These are phyloP conservation scores for Lasioglossum morio DNA, from an alignment of 2,888 invertebrate genomes.

Conservation along the genomic window DNA sequence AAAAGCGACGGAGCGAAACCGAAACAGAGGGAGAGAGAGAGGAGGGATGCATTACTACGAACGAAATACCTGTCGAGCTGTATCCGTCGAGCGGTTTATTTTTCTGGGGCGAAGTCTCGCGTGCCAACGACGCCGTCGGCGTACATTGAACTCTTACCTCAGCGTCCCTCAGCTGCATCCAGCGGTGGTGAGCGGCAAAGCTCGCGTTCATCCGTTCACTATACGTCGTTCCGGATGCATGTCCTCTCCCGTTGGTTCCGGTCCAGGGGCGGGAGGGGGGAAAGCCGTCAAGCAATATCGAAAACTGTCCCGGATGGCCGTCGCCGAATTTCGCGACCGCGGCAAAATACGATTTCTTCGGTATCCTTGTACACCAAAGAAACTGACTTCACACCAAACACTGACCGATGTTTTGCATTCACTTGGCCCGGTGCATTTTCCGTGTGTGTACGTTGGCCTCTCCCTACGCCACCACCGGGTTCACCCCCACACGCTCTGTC, in stretches of 20 bases:
- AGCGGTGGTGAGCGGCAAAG: constrained; percentile 54
- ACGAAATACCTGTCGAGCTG: constrained; percentile 11
- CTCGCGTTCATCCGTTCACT: constrained; percentile 62
- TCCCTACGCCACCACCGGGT: not conserved
- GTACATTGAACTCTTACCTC: constrained; percentile 73
- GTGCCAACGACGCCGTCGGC: constrained; percentile 51
- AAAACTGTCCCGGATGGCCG: not conserved
- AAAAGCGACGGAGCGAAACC: not conserved
- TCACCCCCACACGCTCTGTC: not conserved
- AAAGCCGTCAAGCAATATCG: not conserved
- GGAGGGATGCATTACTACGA: not conserved
- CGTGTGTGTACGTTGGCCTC: constrained; percentile 24
- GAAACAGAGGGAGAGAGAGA: not conserved
- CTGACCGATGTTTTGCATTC: constrained; percentile 35
- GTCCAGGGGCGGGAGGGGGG: not conserved
- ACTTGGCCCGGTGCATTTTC: constrained; percentile 23
- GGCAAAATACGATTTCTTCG: not conserved
- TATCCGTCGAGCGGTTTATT: constrained; percentile 31
- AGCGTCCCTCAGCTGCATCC: constrained; percentile 67
- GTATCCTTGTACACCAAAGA: not conserved
- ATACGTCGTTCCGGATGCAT: constrained; percentile 42
- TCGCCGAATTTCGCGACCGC: not conserved
- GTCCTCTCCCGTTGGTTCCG: constrained; percentile 14
- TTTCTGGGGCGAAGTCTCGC: constrained; percentile 55
- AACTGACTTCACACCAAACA: constrained; percentile 22